Base-by-base conservation (phyloP, 2,888 invertebrate species). In the Scelioninae gen. 1 region DNA sequence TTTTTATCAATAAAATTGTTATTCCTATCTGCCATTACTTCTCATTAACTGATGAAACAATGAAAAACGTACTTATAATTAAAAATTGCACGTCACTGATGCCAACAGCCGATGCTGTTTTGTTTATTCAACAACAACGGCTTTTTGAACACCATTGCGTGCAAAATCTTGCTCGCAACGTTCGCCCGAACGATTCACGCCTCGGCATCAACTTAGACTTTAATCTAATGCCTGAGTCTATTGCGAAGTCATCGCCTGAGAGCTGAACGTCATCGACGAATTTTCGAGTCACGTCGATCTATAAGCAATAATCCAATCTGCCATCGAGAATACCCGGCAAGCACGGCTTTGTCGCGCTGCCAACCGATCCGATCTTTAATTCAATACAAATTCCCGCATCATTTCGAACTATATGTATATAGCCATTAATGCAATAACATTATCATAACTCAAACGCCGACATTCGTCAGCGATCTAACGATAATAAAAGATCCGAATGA, bases 231-330 rank as follows among this genome's bases (percentile, higher is more conserved):
- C 69, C 45, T 31, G 38, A 34, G 53, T 69, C 81, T 58, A 71
- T 69, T 83, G 83, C 81, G 47, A 53, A 81, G 82, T 78, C 79
- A 79, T 78, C 76, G 84, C 62, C 49, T 56, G 68, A 81, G 78
- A 85, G 71, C 74, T 66, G 58, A 82, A 75, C 84, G 80, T 84
- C 84, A 81, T 79, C 82, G 65, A 77, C 69, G 66, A 85, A 78
- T 83, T 84, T 86, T 85, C 86, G 72, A 85, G 85, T 85, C 86
- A 86, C 83, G 83, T 83, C 66, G 78, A 81, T 81, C 74, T 68
- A 78, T 81, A 78, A 78, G 83, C 71, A 76, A 79, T 79, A 79
- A 72, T 77, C 81, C 66, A 75, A 62, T 81, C 62, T 75, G 62
- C 45, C 53, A 78, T 84, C 71, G 60, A 23, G 38, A 83, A 72